These are phyloP conservation scores for Taphrorychus bicolor DNA, from an alignment of 2,888 invertebrate species.

Conservation along the genomic window DNA sequence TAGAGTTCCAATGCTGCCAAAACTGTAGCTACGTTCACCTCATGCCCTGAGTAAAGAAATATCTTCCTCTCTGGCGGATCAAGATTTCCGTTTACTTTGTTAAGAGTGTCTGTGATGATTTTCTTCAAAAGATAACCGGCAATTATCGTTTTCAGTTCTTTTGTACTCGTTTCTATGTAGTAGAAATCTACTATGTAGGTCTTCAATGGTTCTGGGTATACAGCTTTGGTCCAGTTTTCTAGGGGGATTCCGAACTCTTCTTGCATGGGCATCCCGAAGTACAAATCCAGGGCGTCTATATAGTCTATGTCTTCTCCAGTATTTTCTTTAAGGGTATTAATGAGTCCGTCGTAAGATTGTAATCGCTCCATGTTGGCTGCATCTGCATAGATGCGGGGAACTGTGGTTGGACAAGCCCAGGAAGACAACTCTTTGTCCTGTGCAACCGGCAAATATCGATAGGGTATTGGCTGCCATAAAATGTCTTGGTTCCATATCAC, in stretches of 20 bases:
- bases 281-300: conserved; percentile 36
- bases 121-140: conserved; percentile 54
- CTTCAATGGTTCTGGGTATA: conserved; percentile 54
- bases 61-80: conserved; percentile 48
- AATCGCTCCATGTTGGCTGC: conserved; percentile 17
- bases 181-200: conserved; percentile 45
- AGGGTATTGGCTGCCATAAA: conserved; percentile 53
- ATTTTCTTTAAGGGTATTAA: conserved; percentile 13
- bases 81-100: conserved; percentile 45
- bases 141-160: conserved; percentile 22
- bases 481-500: conserved; percentile 64
- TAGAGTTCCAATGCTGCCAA: conserved; percentile 47
- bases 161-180: conserved; percentile 33
- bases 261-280: conserved; percentile 9
- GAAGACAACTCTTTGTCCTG: conserved; percentile 41
- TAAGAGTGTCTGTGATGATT: conserved; percentile 48
- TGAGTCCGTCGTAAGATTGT: conserved; percentile 47
- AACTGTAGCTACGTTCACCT: conserved; percentile 50
- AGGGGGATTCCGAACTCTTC: conserved; percentile 50
- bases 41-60: conserved; percentile 54
- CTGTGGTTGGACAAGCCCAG: conserved; percentile 34
- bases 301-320: conserved; percentile 28
- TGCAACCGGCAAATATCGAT: conserved; percentile 40
- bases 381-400: conserved; percentile 27
- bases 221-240: conserved; percentile 57